phyloP scores from a whole-genome alignment of 2,888 invertebrate genomes.

The Drosophila subquinaria region DNA sequence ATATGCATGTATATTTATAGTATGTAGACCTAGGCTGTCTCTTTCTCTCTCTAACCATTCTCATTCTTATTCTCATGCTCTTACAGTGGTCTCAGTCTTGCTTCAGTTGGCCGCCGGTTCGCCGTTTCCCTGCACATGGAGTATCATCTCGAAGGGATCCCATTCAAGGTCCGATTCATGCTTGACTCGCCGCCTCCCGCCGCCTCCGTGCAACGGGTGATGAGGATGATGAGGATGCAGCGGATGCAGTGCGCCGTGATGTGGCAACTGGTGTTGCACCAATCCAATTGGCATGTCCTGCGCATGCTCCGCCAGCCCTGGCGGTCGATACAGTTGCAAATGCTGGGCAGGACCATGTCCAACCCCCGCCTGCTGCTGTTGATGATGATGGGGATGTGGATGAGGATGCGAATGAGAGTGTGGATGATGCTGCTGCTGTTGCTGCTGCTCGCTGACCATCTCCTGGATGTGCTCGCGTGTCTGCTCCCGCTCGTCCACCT shows the following conservation, averaged over 20 bases:
- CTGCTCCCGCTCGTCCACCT: slow-evolving; percentile 83
- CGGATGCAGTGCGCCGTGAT: slow-evolving; percentile 61
- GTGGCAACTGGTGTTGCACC: slow-evolving; percentile 68
- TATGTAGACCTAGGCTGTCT: slow-evolving; percentile 41
- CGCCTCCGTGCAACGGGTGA: slow-evolving; percentile 27
- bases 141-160: slow-evolving; percentile 84
- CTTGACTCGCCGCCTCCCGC: slow-evolving; percentile 74
- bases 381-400: slow-evolving; percentile 18
- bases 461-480: slow-evolving; percentile 83
- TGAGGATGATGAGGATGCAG: slow-evolving; percentile 30
- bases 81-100: slow-evolving; percentile 59
- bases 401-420: slow-evolving; percentile 45
- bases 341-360: slow-evolving; percentile 49
- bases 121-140: slow-evolving; percentile 82
- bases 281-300: slow-evolving; percentile 76
- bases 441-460: slow-evolving; percentile 83
- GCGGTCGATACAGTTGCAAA: slow-evolving; percentile 65
- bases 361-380: slow-evolving; percentile 24
- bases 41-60: slow-evolving; percentile 6
- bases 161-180: slow-evolving; percentile 82
- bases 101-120: slow-evolving; percentile 79
- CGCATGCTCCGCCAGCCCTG: slow-evolving; percentile 69
- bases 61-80: background rate
- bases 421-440: slow-evolving; percentile 69
- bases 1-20: slow-evolving; percentile 22